These are phyloP conservation scores for Steinernema hermaphroditum DNA, from an alignment of 2,888 invertebrate genomes.

Conservation along the genomic window DNA sequence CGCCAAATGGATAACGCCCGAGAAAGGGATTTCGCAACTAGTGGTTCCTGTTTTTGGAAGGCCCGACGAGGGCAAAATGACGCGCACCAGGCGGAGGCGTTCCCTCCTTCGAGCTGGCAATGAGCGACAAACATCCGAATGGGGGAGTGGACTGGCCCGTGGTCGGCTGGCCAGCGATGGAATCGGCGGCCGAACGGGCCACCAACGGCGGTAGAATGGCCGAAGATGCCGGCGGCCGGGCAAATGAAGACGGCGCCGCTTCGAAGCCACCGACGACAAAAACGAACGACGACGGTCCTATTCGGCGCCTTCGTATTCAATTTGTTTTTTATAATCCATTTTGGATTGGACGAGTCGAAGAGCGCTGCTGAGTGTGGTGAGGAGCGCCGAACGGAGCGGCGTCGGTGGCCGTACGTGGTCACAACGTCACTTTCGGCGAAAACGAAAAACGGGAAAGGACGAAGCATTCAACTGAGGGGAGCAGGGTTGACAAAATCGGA, in stretches of 20 bases:
- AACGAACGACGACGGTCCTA: slow-evolving; percentile 22
- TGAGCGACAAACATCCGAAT: slow-evolving; percentile 27
- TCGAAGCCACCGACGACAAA: neutral
- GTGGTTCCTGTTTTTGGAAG: neutral
- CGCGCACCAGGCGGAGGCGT: neutral
- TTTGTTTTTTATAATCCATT: slow-evolving; percentile 31
- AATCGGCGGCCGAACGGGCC: no score
- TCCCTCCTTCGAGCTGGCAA: neutral
- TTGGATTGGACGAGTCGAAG: slow-evolving; percentile 31
- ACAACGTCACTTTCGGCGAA: slow-evolving; percentile 8
- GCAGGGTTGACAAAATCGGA: no score
- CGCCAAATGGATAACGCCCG: no score
- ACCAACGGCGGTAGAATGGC: no score
- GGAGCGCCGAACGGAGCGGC: slow-evolving; percentile 15
- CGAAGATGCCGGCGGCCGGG: no score
- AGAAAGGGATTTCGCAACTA: neutral
- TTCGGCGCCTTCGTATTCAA: slow-evolving; percentile 30
- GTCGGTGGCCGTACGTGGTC: neutral
- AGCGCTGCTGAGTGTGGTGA: neutral
- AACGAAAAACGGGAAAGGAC: neutral
- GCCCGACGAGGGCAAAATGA: neutral
- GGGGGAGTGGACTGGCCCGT: neutral
- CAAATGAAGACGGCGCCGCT: neutral
- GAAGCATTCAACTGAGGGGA: no score
- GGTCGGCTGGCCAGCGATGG: no score